Evolutionary conservation across 2,113 vertebrate species (phyloP).

Genomic region (Anser brachyrhynchus): DNA sequence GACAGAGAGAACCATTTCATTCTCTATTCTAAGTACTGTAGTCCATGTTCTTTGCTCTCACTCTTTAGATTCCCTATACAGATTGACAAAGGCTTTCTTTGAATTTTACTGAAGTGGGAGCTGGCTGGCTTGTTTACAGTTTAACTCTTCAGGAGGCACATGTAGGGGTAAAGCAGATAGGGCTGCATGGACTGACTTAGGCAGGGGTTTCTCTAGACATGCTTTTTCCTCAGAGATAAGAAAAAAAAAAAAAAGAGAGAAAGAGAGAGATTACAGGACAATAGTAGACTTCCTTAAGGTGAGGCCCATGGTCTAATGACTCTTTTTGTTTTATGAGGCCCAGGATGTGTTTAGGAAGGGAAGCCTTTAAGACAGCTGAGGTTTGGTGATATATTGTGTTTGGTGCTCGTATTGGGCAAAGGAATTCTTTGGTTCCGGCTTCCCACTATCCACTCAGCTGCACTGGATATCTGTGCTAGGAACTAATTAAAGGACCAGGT

Average conservation of each 20-base stretch:
- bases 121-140: constrained; percentile 27
- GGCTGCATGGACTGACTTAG: background rate
- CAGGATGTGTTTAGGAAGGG: constrained; percentile 32
- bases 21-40: background rate
- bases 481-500: background rate
- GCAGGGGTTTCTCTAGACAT: background rate
- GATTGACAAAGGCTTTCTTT: background rate
- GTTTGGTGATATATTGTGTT: constrained; percentile 12
- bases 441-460: background rate
- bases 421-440: constrained; percentile 5
- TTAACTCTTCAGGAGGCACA: background rate
- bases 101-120: background rate
- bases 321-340: constrained; percentile 18
- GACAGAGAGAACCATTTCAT: background rate
- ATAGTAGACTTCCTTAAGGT: constrained; percentile 42
- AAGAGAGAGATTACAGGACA: background rate
- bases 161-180: background rate
- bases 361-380: constrained; percentile 20
- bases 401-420: background rate
- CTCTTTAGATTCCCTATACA: background rate
- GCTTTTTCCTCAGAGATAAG: constrained; percentile 12
- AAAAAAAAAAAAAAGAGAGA: background rate
- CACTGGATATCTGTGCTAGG: fast-evolving
- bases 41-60: background rate
- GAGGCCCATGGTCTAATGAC: background rate